A percentile compares a stretch with the other conserved stretches of the same genome.
phyloP scores from a whole-genome alignment of 2,888 invertebrate genomes.

The Conomelus anceps region DNA sequence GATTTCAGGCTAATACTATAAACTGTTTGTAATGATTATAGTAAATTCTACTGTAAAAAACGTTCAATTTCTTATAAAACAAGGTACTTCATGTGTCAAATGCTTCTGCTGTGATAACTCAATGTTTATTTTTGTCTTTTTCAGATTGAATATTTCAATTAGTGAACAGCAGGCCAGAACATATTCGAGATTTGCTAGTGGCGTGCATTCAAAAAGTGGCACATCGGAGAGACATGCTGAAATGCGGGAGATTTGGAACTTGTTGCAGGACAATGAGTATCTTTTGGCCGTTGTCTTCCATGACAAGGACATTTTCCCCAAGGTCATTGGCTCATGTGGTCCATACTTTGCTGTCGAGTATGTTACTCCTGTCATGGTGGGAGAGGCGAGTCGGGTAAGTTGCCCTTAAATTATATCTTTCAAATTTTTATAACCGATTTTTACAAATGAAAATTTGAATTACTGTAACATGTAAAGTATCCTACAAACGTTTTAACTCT shows the following conservation, averaged over 20 bases:
- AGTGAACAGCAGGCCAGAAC: conserved; percentile 46
- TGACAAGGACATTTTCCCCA: conserved; percentile 56
- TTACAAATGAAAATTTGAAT: no score
- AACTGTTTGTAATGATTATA: no score
- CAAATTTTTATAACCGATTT: no score
- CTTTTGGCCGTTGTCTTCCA: conserved; percentile 52
- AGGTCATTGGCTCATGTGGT: conserved; percentile 59
- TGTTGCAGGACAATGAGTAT: conserved; percentile 62
- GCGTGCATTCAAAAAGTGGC: background rate
- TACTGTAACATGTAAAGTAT: no score
- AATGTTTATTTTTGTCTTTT: no score
- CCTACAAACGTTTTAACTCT: no score
- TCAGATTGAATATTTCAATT: conserved; percentile 50
- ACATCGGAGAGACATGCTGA: conserved; percentile 38
- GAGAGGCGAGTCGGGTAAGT: conserved; percentile 9
- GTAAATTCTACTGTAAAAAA: no score
- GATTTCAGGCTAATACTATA: no score
- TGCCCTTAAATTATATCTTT: background rate
- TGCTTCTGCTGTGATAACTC: no score
- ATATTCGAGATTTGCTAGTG: conserved; percentile 40
- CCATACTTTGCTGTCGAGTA: conserved; percentile 59
- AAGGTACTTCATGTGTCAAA: no score
- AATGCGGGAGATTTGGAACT: conserved; percentile 56
- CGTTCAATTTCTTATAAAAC: no score
- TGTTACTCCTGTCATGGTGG: conserved; percentile 47